Percentiles rank a stretch among this genome's conserved stretches.
Conservation (phyloP, 2,113 vertebrate genomes). For the Solea senegalensis region DNA sequence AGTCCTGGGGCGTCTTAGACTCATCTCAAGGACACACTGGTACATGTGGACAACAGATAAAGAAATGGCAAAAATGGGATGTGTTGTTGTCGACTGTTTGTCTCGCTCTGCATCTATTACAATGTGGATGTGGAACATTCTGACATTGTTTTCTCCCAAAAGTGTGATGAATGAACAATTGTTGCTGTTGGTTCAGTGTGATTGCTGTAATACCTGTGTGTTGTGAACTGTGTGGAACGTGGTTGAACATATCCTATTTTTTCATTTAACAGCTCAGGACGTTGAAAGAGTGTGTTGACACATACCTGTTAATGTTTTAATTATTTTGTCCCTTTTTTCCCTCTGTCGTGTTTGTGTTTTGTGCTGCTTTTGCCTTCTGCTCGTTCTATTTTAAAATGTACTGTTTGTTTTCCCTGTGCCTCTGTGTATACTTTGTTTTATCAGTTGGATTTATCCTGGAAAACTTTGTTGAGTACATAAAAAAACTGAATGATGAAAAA, state of each 20-base stretch:
- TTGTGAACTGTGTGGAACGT: conserved; percentile 52
- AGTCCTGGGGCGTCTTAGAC: conserved; percentile 44
- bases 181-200: conserved; percentile 50
- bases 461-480: conserved; percentile 26
- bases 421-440: conserved; percentile 33
- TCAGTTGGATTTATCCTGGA: conserved; percentile 16
- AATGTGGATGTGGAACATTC: conserved; percentile 41
- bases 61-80: conserved; percentile 28
- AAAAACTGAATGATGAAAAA: conserved; percentile 22
- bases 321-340: conserved; percentile 1
- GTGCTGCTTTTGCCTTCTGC: conserved; percentile 8
- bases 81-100: conserved; percentile 24
- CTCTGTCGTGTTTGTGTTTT: conserved; percentile 15
- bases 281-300: conserved; percentile 23
- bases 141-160: conserved; percentile 41
- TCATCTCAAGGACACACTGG: conserved; percentile 60
- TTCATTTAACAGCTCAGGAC: conserved; percentile 14
- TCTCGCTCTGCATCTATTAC: conserved; percentile 35
- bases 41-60: conserved; percentile 35
- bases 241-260: conserved; percentile 42
- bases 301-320: conserved; percentile 32
- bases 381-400: conserved; percentile 21
- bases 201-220: conserved; percentile 43
- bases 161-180: conserved; percentile 61
- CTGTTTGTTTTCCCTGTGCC: conserved; percentile 33